Percentiles rank a stretch among this genome's conserved stretches.
Evolutionary conservation across 2,888 invertebrate genomes (phyloP).

Genomic region (Fragum fragum): DNA sequence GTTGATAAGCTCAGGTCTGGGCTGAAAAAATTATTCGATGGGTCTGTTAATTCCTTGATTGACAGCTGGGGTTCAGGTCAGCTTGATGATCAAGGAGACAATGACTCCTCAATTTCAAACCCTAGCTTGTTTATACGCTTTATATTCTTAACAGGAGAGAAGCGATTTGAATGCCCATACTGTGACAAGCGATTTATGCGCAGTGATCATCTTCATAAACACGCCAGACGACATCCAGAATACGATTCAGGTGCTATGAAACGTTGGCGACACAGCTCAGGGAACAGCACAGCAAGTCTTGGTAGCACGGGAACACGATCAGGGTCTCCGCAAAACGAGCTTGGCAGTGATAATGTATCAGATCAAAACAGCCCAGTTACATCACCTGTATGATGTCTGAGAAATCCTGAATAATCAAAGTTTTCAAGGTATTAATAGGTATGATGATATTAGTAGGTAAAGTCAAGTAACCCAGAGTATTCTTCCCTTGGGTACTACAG

Average conservation of each 20-base stretch:
- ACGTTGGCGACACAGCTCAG: conserved; percentile 54
- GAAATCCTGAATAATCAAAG: not conserved
- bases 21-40: too few species aligned
- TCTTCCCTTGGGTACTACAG: too few species aligned
- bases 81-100: too few species aligned
- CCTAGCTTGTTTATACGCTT: too few species aligned
- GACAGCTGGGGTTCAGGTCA: too few species aligned
- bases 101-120: too few species aligned
- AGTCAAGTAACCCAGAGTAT: too few species aligned
- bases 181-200: conserved; percentile 90
- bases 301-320: conserved; percentile 55
- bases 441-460: too few species aligned
- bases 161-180: conserved; percentile 90
- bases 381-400: conserved; percentile 58
- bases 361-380: conserved; percentile 66
- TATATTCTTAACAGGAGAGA: conserved; percentile 89
- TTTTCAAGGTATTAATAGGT: too few species aligned
- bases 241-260: conserved; percentile 89
- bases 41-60: too few species aligned
- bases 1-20: too few species aligned
- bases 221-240: conserved; percentile 89
- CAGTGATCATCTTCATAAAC: conserved; percentile 90
- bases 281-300: conserved; percentile 48
- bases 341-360: conserved; percentile 68
- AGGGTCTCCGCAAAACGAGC: conserved; percentile 55